These are phyloP conservation scores for Halyomorpha halys DNA, from an alignment of 1,140 invertebrate species.

Conservation along the genomic window DNA sequence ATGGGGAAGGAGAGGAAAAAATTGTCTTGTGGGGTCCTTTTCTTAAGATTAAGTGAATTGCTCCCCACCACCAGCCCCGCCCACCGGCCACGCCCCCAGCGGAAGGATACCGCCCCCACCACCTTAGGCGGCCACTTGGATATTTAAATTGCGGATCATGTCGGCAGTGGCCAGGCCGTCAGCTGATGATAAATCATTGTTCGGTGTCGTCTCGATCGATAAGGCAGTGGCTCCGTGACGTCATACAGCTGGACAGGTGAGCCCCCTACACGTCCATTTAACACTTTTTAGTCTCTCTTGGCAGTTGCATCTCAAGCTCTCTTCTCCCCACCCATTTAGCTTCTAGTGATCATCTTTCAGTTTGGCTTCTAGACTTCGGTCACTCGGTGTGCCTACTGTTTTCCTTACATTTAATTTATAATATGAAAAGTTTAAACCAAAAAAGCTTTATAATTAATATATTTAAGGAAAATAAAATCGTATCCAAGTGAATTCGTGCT, in stretches of 20 bases:
- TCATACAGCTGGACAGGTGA: slow-evolving; percentile 18
- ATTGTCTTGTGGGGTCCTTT: too few species aligned
- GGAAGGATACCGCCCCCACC: slow-evolving; percentile 15
- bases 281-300: background rate
- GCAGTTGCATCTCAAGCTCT: background rate
- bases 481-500: too few species aligned
- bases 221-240: slow-evolving; percentile 2
- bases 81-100: background rate
- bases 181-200: slow-evolving; percentile 18
- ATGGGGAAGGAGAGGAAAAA: background rate
- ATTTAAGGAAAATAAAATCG: too few species aligned
- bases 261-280: background rate
- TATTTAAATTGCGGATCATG: slow-evolving; percentile 19
- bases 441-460: too few species aligned
- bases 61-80: background rate
- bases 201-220: slow-evolving; percentile 11
- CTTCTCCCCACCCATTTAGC: too few species aligned
- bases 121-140: background rate
- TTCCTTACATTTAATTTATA: too few species aligned
- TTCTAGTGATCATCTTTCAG: too few species aligned
- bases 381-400: too few species aligned
- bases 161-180: slow-evolving; percentile 8
- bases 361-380: too few species aligned
- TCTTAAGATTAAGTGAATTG: too few species aligned
- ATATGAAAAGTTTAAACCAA: too few species aligned